Percentiles rank a stretch among this genome's conserved stretches.
phyloP scores from a whole-genome alignment of 2,888 invertebrate species.

The Drosophila nr. fundita region DNA sequence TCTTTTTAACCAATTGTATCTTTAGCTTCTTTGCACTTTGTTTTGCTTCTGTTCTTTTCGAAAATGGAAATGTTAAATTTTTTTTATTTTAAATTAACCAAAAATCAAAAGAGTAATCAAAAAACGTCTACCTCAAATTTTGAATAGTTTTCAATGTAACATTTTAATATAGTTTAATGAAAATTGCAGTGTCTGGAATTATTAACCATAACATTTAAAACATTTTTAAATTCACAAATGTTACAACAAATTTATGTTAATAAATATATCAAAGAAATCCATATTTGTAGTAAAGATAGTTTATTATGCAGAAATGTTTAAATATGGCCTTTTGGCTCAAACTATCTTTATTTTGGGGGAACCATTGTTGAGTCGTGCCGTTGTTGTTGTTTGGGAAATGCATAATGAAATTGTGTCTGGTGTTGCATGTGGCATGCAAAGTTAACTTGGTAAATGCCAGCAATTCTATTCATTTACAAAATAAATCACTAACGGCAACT shows the following conservation, averaged over 20 bases:
- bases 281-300: not conserved
- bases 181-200: not conserved
- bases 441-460: slow-evolving; percentile 63
- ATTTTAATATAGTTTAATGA: not conserved
- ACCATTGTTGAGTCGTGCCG: slow-evolving; percentile 16
- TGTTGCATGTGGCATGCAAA: slow-evolving; percentile 80
- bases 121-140: accelerated
- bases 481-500: slow-evolving; percentile 82
- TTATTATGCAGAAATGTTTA: not conserved
- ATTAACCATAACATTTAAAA: not conserved
- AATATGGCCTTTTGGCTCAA: slow-evolving; percentile 4
- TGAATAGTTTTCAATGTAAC: not conserved
- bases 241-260: not conserved
- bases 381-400: slow-evolving; percentile 13
- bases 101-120: not conserved
- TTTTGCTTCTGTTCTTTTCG: not conserved
- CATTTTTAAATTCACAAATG: not conserved
- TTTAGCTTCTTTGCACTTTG: not conserved
- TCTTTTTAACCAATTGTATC: not conserved
- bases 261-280: not conserved
- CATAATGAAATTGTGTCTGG: slow-evolving; percentile 38
- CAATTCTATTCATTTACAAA: slow-evolving; percentile 79
- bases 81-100: not conserved
- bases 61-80: not conserved
- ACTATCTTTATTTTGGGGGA: slow-evolving; percentile 6